Base-by-base conservation (phyloP, 2,888 invertebrate genomes). In the Matsumyia berberina region DNA sequence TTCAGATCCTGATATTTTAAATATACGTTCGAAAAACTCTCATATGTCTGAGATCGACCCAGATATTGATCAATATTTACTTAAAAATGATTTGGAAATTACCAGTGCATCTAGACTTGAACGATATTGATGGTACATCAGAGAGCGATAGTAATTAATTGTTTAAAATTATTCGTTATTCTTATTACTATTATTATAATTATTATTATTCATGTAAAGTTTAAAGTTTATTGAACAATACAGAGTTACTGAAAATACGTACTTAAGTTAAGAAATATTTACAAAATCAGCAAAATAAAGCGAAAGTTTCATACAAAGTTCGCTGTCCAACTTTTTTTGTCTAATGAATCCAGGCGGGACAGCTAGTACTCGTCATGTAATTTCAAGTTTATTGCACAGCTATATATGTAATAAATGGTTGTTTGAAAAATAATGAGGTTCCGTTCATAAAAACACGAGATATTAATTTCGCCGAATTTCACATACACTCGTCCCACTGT, bases 1-100 rank as follows among this genome's bases (percentile, higher is more conserved):
- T n/a, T 62, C 62, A 11, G 46, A 35, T 31, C 33, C 62, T 29
- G n/a, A 46, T 17, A 62, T 46, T 46, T 62, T n/a, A 42, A 42
- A 42, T n/a, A 42, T 46, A 19, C 46, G 46, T 46, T 46, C 46
- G 7, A 46, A 17, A 46, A 46, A 8, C 46, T 19, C 46, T 5
- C 46, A 46, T 46, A 19, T 46, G 46, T 19, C 46, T 46, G 19
- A 46, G 19, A 46, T 46, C 46, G 46, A 19, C 46, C 46, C 46
- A 46, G 19, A 46, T 19, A 46, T 46, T 46, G 46, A 46, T 8
- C 46, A 46, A 12, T 46, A 46, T 8, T 1, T 46, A 19, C 46
- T n/a, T 19, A 46, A 19, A 46, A 46, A 46, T 11, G 12, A 46
- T 46, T 19, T 12, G 46, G 19, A 46, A 46, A 46, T 19, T 46